Evolutionary conservation across 2,888 invertebrate species (phyloP), one percentile per base, ranked within the genome.

Genomic region (Rotaria socialis): DNA sequence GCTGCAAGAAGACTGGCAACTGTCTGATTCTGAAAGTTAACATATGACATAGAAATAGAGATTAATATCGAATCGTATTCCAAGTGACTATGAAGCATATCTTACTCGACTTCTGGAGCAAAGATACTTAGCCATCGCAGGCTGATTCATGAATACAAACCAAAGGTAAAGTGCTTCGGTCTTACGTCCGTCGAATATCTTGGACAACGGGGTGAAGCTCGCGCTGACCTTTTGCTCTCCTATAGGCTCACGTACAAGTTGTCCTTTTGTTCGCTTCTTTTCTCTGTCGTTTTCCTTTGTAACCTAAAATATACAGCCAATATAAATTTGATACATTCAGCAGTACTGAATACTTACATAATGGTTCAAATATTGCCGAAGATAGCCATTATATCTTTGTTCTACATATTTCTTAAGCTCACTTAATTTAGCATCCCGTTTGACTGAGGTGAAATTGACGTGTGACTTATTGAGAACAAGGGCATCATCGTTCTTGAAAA

Each of bases 81-180:
- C 11, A 80, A 2, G 0, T 11, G 8, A 80, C 0, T 16, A 67
- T 67, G 16, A 2, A 27, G 11, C 5, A 11, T 67, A 5, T 16
- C 67, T 43, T 80, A 80, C 80, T n/a, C 47, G 80, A n/a, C 80
- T 14, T 80, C 80, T 47, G 10, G 43, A 80, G n/a, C 80, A 43
- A 47, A 47, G n/a, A 47, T 47, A 80, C 14, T 80, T 80, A 5
- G 43, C 47, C 41, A 75, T 80, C 0, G 3, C 80, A 10, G 80
- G 80, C 3, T 24, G 4, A 47, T 80, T 80, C 47, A 80, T 80
- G 41, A 47, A 80, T 47, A 80, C 0, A 43, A 80, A 80, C 80
- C 80, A 80, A 24, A 80, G 47, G 14, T 24, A 80, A 43, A 80
- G 80, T 67, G 67, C 67, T 67, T 67, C 67, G 16, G 10, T 60